Base-by-base conservation (phyloP, 2,888 invertebrate species). In the Scelioninae gen. 2 region DNA sequence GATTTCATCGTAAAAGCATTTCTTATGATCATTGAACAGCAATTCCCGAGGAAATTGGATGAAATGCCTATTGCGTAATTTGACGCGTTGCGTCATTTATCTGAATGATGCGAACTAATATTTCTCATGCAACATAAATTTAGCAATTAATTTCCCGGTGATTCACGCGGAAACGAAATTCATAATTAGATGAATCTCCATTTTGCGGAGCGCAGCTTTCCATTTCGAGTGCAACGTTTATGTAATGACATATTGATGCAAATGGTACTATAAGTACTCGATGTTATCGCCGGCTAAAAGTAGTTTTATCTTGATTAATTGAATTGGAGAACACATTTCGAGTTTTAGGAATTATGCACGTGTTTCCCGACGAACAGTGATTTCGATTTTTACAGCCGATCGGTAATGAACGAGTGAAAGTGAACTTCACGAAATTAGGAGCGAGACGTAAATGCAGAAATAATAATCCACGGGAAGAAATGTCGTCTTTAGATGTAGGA, bases 361-460 rank as follows among this genome's bases (percentile, higher is more conserved):
- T 5, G 9, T 37, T 35, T 31, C 43, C 10, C 1, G 39, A 15
- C 2, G 31, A 31, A 7, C 3, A n/a, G 5, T 16, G 60, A 16
- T 53, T 19, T 58, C 43, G 35, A 68, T 68, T 52, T n/a, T n/a
- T 37, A 60, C 19, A 9, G 9, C 22, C 18, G 15, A 55, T 45
- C 33, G 39, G 16, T 50, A 52, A 39, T 39, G 37, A 50, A 57
- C 53, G 22, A 43, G 73, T 53, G 73, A 73, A 69, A 73, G 73
- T 64, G 22, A 73, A 58, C 63, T 48, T 64, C 64, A 45, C 25
- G 39, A 63, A 69, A 68, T 64, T 52, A 68, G 58, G 31, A 64
- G 13, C 58, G 52, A 43, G 57, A 28, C 16, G 41, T 63, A 52
- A 57, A 68, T 33, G 58, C 10, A 41, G 46, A 45, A 31, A 35